Evolutionary conservation across 2,888 invertebrate species (phyloP), one percentile per base, ranked within the genome.

Genomic region (Sycophila texana): DNA sequence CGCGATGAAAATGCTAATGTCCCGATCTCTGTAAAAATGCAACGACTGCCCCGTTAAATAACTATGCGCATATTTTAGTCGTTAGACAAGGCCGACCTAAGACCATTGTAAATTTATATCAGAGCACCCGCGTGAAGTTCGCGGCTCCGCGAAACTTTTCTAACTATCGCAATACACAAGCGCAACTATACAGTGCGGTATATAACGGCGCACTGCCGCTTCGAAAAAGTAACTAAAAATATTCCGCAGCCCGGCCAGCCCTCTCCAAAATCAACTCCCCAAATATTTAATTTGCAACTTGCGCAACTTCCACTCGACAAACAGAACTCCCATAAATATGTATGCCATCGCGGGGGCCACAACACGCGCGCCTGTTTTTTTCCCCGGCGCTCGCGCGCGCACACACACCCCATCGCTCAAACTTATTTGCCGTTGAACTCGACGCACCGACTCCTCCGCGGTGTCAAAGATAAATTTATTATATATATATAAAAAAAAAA

Each of bases 341-440:
- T 53, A 53, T 22, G 49, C 49, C 51, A 10, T 20, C 10, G 20
- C n/a, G n/a, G 1, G 10, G 5, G 0, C 30, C 51, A 51, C 51
- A 39, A 12, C 18, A 22, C 26, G 20, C 10, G 16, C 47, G n/a
- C 22, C 12, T 53, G 5, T 71, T 7, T 22, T 12, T 57, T 60
- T n/a, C 20, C 20, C 16, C 7, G 10, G 3, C 58, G 58, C 18
- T 13, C 57, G 39, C 39, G 5, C 39, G 5, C 5, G 5, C 39
- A 4, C 3, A 4, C 39, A 16, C 22, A 47, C 57, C 53, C 60
- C 61, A 61, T 76, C 75, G 58, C 61, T 70, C 75, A 70, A 76
- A 70, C 75, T 76, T 76, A 70, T 70, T 76, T 76, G 65, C 47
- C 12, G 47, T 3, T 10, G 60, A 10, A 63, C 63, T 26, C 26